phyloP scores from a whole-genome alignment of 1,140 invertebrate genomes.

The Uloborus diversus region DNA sequence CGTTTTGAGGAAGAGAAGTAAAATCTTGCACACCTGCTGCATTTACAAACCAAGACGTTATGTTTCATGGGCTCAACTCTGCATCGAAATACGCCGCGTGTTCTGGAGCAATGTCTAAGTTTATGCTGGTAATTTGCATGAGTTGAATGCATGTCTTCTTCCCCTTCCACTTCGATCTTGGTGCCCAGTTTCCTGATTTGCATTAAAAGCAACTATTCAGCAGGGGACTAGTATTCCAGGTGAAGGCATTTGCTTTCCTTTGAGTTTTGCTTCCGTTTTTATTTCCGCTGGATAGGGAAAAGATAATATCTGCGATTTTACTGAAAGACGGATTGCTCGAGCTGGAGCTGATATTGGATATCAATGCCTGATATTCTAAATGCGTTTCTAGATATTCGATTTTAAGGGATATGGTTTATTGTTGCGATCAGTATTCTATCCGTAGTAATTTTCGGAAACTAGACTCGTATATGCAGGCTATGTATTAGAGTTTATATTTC shows the following conservation, averaged over 20 bases:
- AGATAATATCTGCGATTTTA: neutral
- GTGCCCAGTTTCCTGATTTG: slow-evolving; percentile 8
- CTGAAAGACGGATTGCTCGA: neutral
- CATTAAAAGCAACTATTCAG: slow-evolving; percentile 24
- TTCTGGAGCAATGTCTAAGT: slow-evolving; percentile 3
- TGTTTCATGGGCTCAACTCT: neutral
- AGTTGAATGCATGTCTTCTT: slow-evolving; percentile 6
- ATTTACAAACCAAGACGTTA: slow-evolving; percentile 1
- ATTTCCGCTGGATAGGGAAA: neutral
- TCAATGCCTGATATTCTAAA: neutral
- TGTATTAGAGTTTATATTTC: too few relatives aligned
- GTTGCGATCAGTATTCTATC: too few relatives aligned
- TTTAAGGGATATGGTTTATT: too few relatives aligned
- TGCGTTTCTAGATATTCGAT: too few relatives aligned
- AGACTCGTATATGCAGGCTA: too few relatives aligned
- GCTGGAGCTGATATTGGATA: neutral
- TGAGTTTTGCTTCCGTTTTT: neutral
- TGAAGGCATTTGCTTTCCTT: neutral
- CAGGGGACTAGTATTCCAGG: neutral
- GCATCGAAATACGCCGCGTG: neutral
- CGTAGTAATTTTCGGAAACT: too few relatives aligned
- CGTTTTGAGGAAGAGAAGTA: slow-evolving; percentile 2
- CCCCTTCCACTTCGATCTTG: neutral
- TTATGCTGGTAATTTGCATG: slow-evolving; percentile 22
- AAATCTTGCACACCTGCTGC: slow-evolving; percentile 20